A percentile compares a stretch with the other conserved stretches of the same genome.
Conservation (phyloP, 1,140 invertebrate genomes). For the Melitaea cinxia region DNA sequence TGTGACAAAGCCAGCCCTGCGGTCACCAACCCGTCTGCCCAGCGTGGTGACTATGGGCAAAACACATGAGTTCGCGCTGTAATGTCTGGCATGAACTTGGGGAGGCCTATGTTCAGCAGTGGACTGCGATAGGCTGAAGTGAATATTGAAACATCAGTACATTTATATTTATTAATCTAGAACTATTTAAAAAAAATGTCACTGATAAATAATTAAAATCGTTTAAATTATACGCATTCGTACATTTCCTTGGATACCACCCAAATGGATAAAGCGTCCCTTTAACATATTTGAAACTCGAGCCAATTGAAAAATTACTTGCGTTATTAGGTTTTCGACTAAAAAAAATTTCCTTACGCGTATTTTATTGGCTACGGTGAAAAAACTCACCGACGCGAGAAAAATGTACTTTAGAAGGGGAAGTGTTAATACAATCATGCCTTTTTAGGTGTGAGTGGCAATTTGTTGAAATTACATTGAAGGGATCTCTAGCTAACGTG, state of each 20-base stretch:
- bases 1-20: too few relatives aligned
- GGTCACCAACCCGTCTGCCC: too few relatives aligned
- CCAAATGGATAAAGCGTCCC: too few relatives aligned
- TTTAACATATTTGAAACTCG: conserved; percentile 47
- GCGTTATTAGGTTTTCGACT: conserved; percentile 69
- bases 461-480: conserved; percentile 47
- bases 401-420: conserved; percentile 60
- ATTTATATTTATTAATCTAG: too few relatives aligned
- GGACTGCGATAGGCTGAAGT: too few relatives aligned
- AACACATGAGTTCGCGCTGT: too few relatives aligned
- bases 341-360: conserved; percentile 65
- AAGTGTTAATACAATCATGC: conserved; percentile 57
- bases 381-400: conserved; percentile 50
- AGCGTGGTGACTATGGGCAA: too few relatives aligned
- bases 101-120: too few relatives aligned
- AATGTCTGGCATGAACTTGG: too few relatives aligned
- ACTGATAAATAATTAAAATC: neutral
- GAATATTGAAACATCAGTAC: too few relatives aligned
- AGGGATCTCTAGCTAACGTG: conserved; percentile 1
- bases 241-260: conserved; percentile 45
- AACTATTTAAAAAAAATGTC: too few relatives aligned
- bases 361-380: conserved; percentile 51
- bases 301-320: conserved; percentile 78
- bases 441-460: conserved; percentile 49
- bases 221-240: neutral